Evolutionary conservation across 2,113 vertebrate species (phyloP).

Genomic region (Syrmaticus mikado): DNA sequence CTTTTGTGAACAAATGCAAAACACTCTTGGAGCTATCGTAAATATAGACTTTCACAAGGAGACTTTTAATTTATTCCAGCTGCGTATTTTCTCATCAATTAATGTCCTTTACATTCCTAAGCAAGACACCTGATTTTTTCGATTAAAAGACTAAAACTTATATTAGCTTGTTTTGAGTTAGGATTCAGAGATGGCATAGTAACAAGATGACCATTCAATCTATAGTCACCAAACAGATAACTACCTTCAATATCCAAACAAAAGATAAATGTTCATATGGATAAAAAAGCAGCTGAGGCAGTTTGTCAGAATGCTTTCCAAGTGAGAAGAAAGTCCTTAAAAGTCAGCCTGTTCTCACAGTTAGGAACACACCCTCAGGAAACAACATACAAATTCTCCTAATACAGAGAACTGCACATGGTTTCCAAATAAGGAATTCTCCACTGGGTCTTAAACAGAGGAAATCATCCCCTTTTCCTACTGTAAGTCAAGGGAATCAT

Average conservation of each 20-base stretch:
- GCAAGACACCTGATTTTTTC: conserved; percentile 23
- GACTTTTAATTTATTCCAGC: neutral
- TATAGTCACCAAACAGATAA: neutral
- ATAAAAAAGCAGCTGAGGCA: neutral
- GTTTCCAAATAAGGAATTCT: conserved; percentile 55
- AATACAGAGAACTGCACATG: neutral
- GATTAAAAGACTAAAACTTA: neutral
- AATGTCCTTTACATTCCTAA: neutral
- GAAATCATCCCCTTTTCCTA: conserved; percentile 1
- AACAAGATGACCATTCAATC: neutral
- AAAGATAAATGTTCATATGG: neutral
- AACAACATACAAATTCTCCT: conserved; percentile 38
- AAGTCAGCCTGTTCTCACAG: conserved; percentile 12
- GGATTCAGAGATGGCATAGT: neutral
- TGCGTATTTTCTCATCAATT: neutral
- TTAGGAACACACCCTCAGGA: conserved; percentile 37
- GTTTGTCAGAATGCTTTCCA: neutral
- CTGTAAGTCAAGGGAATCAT: neutral
- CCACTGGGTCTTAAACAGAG: neutral
- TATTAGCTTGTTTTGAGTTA: neutral
- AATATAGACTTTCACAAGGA: neutral
- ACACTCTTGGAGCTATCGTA: neutral
- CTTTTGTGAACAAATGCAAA: conserved; percentile 22
- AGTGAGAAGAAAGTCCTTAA: conserved; percentile 14
- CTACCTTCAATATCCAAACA: neutral